phyloP scores from a whole-genome alignment of 2,888 invertebrate genomes.

The Synanthedon andrenaeformis region DNA sequence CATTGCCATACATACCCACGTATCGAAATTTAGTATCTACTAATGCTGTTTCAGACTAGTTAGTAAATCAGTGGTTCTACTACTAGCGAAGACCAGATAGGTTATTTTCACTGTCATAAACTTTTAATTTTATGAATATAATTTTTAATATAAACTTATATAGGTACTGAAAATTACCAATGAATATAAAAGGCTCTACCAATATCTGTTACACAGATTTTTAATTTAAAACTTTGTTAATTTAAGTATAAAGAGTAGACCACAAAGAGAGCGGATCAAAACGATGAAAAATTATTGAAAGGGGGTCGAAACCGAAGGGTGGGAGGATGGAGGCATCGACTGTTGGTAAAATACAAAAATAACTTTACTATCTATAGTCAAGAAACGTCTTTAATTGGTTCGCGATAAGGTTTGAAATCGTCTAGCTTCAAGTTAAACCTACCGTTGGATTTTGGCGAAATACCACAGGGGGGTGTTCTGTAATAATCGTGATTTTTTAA shows the following conservation, averaged over 20 bases:
- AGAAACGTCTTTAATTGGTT: not conserved
- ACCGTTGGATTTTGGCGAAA: constrained; percentile 17
- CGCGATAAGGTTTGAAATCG: not conserved
- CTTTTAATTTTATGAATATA: no score
- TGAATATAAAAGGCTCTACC: constrained; percentile 9
- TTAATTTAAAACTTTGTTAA: constrained; percentile 71
- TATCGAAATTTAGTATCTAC: no score
- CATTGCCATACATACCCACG: no score
- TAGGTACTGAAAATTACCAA: not conserved
- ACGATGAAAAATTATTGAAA: constrained; percentile 71
- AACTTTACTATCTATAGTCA: constrained; percentile 14
- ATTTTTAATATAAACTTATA: no score
- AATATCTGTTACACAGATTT: constrained; percentile 52
- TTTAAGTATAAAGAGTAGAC: constrained; percentile 61
- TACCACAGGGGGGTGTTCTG: constrained; percentile 49
- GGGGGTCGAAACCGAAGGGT: constrained; percentile 45
- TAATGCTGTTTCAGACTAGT: no score
- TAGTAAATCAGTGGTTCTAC: no score
- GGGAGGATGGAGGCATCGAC: constrained; percentile 49
- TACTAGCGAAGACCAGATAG: no score
- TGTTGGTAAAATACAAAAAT: constrained; percentile 43
- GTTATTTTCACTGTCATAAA: no score
- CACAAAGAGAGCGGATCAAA: constrained; percentile 65
- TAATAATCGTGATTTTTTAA: constrained; percentile 73
- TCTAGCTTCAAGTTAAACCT: not conserved